Evolutionary conservation across 2,888 invertebrate species (phyloP).

Genomic region (Melinaea menophilus): DNA sequence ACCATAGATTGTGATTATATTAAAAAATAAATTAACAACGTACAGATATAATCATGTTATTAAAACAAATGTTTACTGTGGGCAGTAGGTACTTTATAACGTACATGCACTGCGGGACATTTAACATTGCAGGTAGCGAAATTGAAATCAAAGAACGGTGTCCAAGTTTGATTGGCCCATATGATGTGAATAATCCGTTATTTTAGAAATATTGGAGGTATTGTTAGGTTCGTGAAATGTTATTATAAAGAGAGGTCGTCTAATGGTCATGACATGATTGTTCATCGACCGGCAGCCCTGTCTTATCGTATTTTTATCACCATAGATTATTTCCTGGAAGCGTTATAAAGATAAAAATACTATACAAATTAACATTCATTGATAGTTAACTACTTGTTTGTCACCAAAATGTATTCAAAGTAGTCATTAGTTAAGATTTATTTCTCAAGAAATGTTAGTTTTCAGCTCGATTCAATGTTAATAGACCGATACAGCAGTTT

Average conservation of each 20-base stretch:
- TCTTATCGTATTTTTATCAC: slow-evolving; percentile 12
- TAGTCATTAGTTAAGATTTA: too few species aligned
- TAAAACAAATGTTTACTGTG: slow-evolving; percentile 20
- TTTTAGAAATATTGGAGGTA: too few species aligned
- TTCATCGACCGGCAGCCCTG: slow-evolving; percentile 12
- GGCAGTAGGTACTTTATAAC: slow-evolving; percentile 31
- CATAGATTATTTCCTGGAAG: slow-evolving; percentile 12
- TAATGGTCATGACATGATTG: slow-evolving; percentile 22
- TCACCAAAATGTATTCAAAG: background rate
- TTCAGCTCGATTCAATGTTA: too few species aligned
- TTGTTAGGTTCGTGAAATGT: too few species aligned
- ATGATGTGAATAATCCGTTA: too few species aligned
- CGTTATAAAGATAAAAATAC: slow-evolving; percentile 3
- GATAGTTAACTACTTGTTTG: background rate
- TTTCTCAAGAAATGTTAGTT: too few species aligned
- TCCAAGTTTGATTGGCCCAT: too few species aligned
- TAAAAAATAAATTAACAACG: background rate
- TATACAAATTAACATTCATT: slow-evolving; percentile 1
- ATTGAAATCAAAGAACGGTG: slow-evolving; percentile 32
- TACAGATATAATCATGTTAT: slow-evolving; percentile 7
- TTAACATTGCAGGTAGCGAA: slow-evolving; percentile 33
- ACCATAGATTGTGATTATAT: background rate
- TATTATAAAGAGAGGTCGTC: background rate
- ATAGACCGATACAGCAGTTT: too few species aligned
- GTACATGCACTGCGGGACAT: slow-evolving; percentile 25